Conservation (phyloP, 2,888 invertebrate genomes). For the Rotaria macrura region DNA sequence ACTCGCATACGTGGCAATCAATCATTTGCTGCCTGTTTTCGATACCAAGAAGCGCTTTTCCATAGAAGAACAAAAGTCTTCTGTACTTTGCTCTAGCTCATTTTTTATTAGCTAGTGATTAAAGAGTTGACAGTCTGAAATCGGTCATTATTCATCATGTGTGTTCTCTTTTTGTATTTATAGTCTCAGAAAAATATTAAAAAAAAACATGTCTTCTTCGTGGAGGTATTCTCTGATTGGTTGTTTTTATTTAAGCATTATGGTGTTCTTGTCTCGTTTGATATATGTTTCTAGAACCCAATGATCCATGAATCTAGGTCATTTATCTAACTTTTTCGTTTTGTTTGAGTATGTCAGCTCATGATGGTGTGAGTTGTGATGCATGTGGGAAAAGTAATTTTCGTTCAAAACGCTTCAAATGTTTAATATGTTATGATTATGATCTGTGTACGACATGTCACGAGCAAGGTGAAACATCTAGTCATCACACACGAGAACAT, state of each 20-base stretch:
- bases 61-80: no score
- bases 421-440: slow-evolving; percentile 96
- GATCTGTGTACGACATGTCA: slow-evolving; percentile 92
- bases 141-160: no score
- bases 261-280: background rate
- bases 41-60: no score
- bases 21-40: no score
- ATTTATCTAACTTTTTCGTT: background rate
- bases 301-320: background rate
- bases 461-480: slow-evolving; percentile 53
- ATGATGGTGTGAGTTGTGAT: slow-evolving; percentile 93
- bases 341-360: background rate
- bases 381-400: slow-evolving; percentile 95
- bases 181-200: no score
- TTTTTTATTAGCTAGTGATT: no score
- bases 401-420: slow-evolving; percentile 91
- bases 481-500: slow-evolving; percentile 81
- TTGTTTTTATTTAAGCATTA: background rate
- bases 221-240: background rate
- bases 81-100: no score
- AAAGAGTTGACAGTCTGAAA: no score
- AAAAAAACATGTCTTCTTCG: background rate
- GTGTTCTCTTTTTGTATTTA: no score
- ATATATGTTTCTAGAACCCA: background rate
- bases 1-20: no score